A percentile compares a stretch with the other conserved stretches of the same genome.
These are phyloP conservation scores for Genyomyrus donnyi DNA, from an alignment of 2,113 vertebrate species.

Conservation along the genomic window DNA sequence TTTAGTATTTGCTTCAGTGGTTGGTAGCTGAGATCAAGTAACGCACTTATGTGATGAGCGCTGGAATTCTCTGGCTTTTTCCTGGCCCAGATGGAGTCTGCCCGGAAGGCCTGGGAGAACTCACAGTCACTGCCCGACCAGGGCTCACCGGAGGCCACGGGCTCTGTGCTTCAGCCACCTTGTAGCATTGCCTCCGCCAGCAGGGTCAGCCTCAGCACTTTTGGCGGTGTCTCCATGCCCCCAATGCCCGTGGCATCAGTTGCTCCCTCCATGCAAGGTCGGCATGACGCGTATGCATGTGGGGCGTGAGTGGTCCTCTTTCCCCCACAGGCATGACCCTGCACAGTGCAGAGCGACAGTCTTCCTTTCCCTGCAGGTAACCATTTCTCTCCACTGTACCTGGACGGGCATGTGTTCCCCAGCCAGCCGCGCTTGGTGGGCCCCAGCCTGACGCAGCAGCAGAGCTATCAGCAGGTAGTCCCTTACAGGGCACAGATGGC, in stretches of 20 bases:
- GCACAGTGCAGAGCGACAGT: not conserved
- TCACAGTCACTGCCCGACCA: conserved; percentile 93
- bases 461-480: conserved; percentile 90
- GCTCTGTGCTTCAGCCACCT: conserved; percentile 75
- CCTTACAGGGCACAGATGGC: too few species aligned
- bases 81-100: conserved; percentile 84
- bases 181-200: conserved; percentile 83
- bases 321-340: not conserved
- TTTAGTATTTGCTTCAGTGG: not conserved
- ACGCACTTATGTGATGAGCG: not conserved
- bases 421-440: conserved; percentile 92
- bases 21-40: not conserved
- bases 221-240: conserved; percentile 90
- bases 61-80: too few species aligned
- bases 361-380: conserved; percentile 60
- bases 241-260: conserved; percentile 95
- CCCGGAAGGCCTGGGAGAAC: conserved; percentile 97
- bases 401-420: conserved; percentile 89
- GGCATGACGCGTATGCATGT: not conserved
- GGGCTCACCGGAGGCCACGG: conserved; percentile 72
- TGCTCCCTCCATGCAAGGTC: conserved; percentile 95
- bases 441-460: conserved; percentile 89
- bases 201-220: conserved; percentile 90
- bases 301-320: not conserved
- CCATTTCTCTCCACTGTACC: conserved; percentile 88